phyloP scores from a whole-genome alignment of 1,140 invertebrate species.

The Globodera ellingtonae region DNA sequence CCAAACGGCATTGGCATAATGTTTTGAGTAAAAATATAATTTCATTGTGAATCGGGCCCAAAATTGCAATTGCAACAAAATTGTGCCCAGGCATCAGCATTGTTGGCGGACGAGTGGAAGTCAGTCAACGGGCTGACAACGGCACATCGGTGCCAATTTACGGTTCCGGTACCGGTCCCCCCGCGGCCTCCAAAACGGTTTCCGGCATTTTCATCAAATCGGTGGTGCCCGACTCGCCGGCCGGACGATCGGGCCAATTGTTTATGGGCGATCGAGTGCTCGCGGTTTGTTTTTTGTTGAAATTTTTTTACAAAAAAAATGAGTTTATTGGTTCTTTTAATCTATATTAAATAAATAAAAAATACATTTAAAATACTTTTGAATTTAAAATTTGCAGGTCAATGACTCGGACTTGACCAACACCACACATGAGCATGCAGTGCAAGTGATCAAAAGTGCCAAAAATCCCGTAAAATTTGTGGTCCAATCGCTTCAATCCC shows the following conservation, averaged over 20 bases:
- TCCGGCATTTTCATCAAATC: conserved; percentile 98
- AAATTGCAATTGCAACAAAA: not conserved
- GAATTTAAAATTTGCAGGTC: conserved; percentile 72
- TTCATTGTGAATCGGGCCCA: not conserved
- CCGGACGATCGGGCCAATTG: conserved; percentile 81
- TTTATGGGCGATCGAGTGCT: conserved; percentile 73
- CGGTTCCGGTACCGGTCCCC: conserved; percentile 53
- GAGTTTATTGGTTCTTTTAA: no score
- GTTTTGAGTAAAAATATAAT: no score
- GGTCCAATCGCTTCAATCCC: conserved; percentile 81
- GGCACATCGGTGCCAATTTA: conserved; percentile 36
- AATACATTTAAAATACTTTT: not conserved
- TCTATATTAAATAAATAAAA: no score
- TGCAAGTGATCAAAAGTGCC: conserved; percentile 90
- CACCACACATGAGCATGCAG: conserved; percentile 88
- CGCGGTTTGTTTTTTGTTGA: conserved; percentile 38
- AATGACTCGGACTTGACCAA: conserved; percentile 85
- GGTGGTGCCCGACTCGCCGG: conserved; percentile 90
- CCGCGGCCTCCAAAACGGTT: conserved; percentile 67
- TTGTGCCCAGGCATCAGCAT: conserved; percentile 84
- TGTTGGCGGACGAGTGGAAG: conserved; percentile 86
- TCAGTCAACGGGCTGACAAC: conserved; percentile 65
- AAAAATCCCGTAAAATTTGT: conserved; percentile 85
- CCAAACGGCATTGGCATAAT: no score
- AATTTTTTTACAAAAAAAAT: no score